Conservation (phyloP, 2,888 invertebrate species). For the Nycteola revayana region DNA sequence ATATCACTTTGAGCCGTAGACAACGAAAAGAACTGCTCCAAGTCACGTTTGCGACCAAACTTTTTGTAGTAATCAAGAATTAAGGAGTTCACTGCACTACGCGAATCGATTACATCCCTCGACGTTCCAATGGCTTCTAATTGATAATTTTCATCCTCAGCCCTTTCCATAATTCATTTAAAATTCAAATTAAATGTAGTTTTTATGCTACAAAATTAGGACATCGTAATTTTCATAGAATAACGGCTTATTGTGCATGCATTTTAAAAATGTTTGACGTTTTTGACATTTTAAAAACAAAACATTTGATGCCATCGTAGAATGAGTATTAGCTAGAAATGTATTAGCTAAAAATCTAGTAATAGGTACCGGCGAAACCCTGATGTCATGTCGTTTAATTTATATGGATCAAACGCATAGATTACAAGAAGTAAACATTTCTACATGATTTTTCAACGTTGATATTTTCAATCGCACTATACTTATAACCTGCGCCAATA, state of each 20-base stretch:
- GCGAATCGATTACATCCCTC: constrained; percentile 34
- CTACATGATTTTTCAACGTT: too few species aligned
- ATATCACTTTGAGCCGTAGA: constrained; percentile 70
- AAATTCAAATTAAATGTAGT: constrained; percentile 10
- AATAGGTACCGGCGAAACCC: too few species aligned
- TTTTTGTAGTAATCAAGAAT: constrained; percentile 86
- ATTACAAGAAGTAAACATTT: too few species aligned
- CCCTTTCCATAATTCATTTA: constrained; percentile 52
- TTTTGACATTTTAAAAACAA: constrained; percentile 14
- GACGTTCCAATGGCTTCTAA: constrained; percentile 18
- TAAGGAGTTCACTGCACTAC: constrained; percentile 60
- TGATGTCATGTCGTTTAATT: too few species aligned
- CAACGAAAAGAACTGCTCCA: constrained; percentile 85
- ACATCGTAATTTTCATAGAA: constrained; percentile 22
- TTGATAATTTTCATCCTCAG: constrained; percentile 35
- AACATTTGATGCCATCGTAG: constrained; percentile 18
- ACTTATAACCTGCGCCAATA: too few species aligned
- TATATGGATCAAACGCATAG: too few species aligned
- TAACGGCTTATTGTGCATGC: constrained; percentile 28
- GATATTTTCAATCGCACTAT: too few species aligned
- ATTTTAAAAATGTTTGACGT: constrained; percentile 37
- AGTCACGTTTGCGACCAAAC: constrained; percentile 84
- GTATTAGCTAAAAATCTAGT: too few species aligned
- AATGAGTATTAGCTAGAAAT: too few species aligned
- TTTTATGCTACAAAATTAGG: constrained; percentile 4